Percentiles rank a stretch among this genome's conserved stretches.
phyloP scores from a whole-genome alignment of 2,888 invertebrate species.

The Lapara coniferarum region DNA sequence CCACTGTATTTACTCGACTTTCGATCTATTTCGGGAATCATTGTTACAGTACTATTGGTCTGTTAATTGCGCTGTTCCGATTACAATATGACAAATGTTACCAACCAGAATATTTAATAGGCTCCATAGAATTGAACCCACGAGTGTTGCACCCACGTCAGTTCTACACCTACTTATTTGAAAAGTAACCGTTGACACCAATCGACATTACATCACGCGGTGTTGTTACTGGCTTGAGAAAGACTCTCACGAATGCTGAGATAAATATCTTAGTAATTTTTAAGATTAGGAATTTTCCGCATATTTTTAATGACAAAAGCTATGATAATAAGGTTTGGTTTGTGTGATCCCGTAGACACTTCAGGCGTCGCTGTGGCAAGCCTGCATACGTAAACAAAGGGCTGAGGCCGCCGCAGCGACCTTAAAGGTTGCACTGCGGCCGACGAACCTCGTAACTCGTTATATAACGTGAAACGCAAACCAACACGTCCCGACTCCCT shows the following conservation, averaged over 20 bases:
- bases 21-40: too few relatives aligned
- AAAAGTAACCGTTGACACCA: neutral
- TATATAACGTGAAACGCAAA: slow-evolving; percentile 70
- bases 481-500: slow-evolving; percentile 47
- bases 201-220: neutral
- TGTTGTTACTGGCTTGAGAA: neutral
- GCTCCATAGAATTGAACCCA: neutral
- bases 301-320: neutral
- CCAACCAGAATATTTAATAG: too few relatives aligned
- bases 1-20: too few relatives aligned
- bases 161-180: neutral
- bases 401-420: slow-evolving; percentile 68
- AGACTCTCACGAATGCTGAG: too few relatives aligned
- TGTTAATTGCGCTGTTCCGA: too few relatives aligned
- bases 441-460: slow-evolving; percentile 68
- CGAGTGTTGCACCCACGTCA: neutral
- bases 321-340: slow-evolving; percentile 3
- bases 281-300: neutral
- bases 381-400: slow-evolving; percentile 60
- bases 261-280: too few relatives aligned
- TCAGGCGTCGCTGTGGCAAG: slow-evolving; percentile 28
- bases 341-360: neutral
- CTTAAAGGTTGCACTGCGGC: slow-evolving; percentile 75
- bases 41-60: too few relatives aligned
- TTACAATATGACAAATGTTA: too few relatives aligned